A percentile compares a stretch with the other conserved stretches of the same genome.
These are phyloP conservation scores for Cybosia mesomella DNA, from an alignment of 2,888 invertebrate genomes.

Conservation along the genomic window DNA sequence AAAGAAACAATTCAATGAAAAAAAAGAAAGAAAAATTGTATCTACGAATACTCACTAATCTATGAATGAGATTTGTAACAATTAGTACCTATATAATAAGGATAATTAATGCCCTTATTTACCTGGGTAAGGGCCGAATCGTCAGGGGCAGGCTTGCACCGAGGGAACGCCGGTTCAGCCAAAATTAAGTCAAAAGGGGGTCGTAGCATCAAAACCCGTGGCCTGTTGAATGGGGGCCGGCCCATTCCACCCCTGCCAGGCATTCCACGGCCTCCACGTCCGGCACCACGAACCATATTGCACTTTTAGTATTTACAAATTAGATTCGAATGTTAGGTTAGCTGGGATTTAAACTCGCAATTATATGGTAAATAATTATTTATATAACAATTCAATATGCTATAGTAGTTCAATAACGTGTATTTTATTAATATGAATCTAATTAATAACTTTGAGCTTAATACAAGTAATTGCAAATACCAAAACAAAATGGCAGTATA, in stretches of 20 bases:
- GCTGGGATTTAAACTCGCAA: slow-evolving; percentile 1
- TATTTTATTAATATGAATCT: not conserved
- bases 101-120: slow-evolving; percentile 32
- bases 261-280: slow-evolving; percentile 90
- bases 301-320: not conserved
- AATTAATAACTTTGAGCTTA: not conserved
- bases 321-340: slow-evolving; percentile 32
- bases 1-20: too few species aligned
- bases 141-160: slow-evolving; percentile 92
- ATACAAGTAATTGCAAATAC: not conserved
- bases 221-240: slow-evolving; percentile 80
- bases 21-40: too few species aligned
- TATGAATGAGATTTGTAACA: too few species aligned
- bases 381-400: not conserved
- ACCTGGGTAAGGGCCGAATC: slow-evolving; percentile 95
- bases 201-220: slow-evolving; percentile 83
- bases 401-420: not conserved
- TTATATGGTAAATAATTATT: not conserved
- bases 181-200: slow-evolving; percentile 96
- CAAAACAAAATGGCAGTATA: not conserved
- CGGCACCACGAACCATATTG: slow-evolving; percentile 90
- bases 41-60: too few species aligned
- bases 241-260: slow-evolving; percentile 88
- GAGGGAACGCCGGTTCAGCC: slow-evolving; percentile 96
- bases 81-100: too few species aligned